phyloP scores from a whole-genome alignment of 2,888 invertebrate genomes.

The Drosophila stalkeri region DNA sequence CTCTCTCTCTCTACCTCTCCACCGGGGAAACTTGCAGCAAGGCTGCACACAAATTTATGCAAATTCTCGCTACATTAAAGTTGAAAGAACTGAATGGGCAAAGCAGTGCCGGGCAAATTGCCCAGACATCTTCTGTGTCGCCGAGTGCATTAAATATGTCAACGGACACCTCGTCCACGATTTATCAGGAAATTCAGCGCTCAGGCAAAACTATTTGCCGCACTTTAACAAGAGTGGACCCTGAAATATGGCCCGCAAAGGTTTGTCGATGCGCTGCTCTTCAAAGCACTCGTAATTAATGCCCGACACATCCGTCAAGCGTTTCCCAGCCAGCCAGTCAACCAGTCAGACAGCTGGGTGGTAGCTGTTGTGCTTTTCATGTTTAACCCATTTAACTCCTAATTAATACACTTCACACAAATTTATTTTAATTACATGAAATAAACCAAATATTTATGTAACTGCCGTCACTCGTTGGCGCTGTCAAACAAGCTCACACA shows the following conservation, averaged over 20 bases:
- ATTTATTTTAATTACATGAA: conserved; percentile 78
- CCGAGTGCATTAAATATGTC: conserved; percentile 10
- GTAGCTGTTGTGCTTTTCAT: conserved; percentile 44
- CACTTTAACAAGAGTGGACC: not conserved
- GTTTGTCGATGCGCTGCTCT: conserved; percentile 11
- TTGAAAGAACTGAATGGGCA: conserved; percentile 34
- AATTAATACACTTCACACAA: conserved; percentile 80
- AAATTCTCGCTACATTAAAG: conserved; percentile 57
- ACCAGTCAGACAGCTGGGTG: not conserved
- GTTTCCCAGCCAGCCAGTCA: conserved; percentile 19
- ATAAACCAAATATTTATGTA: conserved; percentile 78
- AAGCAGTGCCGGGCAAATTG: conserved; percentile 36
- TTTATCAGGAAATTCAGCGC: not conserved
- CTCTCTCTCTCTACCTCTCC: too few relatives aligned
- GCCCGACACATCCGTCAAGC: conserved; percentile 52
- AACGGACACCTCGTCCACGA: conserved; percentile 7
- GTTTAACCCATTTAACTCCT: conserved; percentile 79
- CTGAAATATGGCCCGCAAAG: conserved; percentile 19
- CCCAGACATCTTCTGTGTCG: conserved; percentile 20
- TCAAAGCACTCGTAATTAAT: conserved; percentile 64
- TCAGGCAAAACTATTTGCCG: not conserved
- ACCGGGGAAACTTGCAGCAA: conserved; percentile 37
- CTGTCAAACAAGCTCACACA: conserved; percentile 21
- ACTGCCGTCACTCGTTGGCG: conserved; percentile 44
- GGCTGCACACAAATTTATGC: conserved; percentile 46